These are phyloP conservation scores for Furnarius figulus DNA, from an alignment of 2,113 vertebrate genomes.

Conservation along the genomic window DNA sequence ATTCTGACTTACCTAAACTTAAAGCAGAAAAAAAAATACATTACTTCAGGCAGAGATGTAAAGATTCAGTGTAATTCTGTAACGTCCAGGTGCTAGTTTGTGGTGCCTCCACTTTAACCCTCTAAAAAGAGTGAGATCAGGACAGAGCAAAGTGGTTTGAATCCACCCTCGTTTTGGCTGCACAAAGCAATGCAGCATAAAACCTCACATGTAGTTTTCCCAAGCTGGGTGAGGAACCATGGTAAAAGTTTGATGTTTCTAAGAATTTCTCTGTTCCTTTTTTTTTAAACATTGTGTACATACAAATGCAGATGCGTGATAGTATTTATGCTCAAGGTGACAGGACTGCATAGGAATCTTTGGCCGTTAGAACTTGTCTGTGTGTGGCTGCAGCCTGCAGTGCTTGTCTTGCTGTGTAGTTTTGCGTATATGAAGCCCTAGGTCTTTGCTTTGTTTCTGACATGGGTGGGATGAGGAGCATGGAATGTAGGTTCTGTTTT, in stretches of 20 bases:
- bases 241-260: not conserved
- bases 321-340: not conserved
- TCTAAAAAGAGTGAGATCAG: not conserved
- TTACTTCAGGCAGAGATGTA: not conserved
- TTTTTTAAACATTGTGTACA: not conserved
- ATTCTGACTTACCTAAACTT: not conserved
- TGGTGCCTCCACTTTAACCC: not conserved
- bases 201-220: not conserved
- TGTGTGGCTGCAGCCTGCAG: not conserved
- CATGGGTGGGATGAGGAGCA: not conserved
- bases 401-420: not conserved
- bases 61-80: not conserved
- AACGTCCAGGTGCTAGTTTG: accelerated
- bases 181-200: not conserved
- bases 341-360: not conserved
- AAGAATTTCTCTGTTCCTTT: not conserved
- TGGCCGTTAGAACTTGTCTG: not conserved
- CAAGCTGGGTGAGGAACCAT: not conserved
- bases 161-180: not conserved
- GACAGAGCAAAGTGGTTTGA: not conserved
- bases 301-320: not conserved
- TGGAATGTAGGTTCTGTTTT: not conserved
- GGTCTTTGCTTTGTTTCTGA: not conserved
- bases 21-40: not conserved
- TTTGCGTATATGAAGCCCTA: not conserved